A percentile compares a stretch with the other conserved stretches of the same genome.
These are phyloP conservation scores for Andrena flavipes DNA, from an alignment of 2,888 invertebrate genomes.

Conservation along the genomic window DNA sequence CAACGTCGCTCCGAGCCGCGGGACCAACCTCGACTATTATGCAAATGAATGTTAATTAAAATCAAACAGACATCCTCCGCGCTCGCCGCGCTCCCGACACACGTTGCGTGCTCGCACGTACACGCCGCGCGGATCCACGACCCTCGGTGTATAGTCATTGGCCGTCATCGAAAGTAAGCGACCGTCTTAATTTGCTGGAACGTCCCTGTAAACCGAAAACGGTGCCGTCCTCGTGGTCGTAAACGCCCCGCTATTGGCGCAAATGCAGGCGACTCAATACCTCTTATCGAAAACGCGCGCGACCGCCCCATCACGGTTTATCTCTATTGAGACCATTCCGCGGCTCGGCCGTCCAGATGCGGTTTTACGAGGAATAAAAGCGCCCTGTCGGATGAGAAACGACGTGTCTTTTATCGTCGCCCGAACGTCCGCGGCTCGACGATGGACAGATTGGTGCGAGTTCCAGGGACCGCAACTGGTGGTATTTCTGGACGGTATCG, in stretches of 20 bases:
- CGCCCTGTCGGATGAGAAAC: not conserved
- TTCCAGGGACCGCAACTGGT: constrained; percentile 6
- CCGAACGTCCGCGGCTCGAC: not conserved
- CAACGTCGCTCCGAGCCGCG: constrained; percentile 53
- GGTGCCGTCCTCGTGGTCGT: not conserved
- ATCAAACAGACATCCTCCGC: constrained; percentile 73
- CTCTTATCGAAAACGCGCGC: constrained; percentile 53
- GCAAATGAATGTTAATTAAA: constrained; percentile 80
- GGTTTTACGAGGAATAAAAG: constrained; percentile 47
- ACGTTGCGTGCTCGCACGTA: constrained; percentile 13
- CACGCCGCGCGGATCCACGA: not conserved
- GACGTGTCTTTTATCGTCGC: constrained; percentile 8
- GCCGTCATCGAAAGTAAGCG: constrained; percentile 32
- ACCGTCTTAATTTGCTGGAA: constrained; percentile 49
- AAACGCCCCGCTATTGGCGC: constrained; percentile 25
- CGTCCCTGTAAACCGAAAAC: constrained; percentile 13
- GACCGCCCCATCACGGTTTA: constrained; percentile 41
- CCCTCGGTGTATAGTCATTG: not conserved
- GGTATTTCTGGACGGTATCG: not conserved
- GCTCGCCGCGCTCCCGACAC: constrained; percentile 31
- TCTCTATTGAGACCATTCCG: constrained; percentile 40
- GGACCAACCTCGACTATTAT: constrained; percentile 74
- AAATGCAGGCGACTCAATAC: constrained; percentile 27
- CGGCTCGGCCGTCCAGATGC: not conserved
- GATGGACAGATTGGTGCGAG: not conserved